phyloP scores from a whole-genome alignment of 2,113 vertebrate genomes.

The Pseudorectes ferrugineus region DNA sequence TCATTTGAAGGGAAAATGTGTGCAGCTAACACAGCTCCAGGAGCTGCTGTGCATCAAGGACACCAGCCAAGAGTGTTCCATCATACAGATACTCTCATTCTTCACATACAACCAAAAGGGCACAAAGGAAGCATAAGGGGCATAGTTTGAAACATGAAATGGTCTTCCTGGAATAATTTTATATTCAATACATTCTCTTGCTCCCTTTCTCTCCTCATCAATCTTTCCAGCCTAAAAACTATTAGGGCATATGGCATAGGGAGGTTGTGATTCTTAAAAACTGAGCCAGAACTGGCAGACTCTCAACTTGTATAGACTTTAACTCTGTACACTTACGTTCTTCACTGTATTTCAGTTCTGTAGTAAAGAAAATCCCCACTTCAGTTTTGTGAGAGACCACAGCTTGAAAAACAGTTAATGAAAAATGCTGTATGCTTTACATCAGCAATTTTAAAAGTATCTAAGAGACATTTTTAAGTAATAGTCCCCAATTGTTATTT shows the following conservation, averaged over 20 bases:
- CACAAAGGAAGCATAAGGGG: not conserved
- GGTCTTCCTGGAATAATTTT: not conserved
- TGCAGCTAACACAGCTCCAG: not conserved
- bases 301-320: not conserved
- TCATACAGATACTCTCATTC: not conserved
- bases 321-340: not conserved
- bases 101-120: not conserved
- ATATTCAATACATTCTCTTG: not conserved
- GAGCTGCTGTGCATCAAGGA: not conserved
- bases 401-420: not conserved
- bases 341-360: not conserved
- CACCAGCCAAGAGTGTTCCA: not conserved
- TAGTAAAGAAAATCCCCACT: not conserved
- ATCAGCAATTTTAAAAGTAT: not conserved
- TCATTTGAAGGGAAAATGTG: not conserved
- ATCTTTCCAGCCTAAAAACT: not conserved
- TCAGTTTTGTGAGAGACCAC: not conserved
- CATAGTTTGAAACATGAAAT: not conserved
- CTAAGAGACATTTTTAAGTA: not conserved
- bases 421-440: not conserved
- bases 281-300: not conserved
- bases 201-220: not conserved
- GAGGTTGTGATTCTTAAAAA: not conserved
- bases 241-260: not conserved
- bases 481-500: not conserved